Evolutionary conservation across 2,113 vertebrate species (phyloP).

Genomic region (Silurus glanis): DNA sequence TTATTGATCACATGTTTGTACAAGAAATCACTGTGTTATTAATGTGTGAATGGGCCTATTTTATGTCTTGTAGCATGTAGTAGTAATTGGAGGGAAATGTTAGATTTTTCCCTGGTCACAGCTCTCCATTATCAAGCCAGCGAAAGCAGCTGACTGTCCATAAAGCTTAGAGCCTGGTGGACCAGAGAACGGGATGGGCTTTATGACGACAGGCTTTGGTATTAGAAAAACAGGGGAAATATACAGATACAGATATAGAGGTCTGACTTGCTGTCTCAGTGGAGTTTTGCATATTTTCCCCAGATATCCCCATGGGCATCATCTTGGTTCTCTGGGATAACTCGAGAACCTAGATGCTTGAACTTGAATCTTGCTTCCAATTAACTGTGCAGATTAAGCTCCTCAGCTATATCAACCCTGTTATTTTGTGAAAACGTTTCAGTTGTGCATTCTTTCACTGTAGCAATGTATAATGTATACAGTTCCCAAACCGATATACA

Average conservation of each 20-base stretch:
- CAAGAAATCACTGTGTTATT: not conserved
- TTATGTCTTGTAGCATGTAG: not conserved
- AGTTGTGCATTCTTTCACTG: not conserved
- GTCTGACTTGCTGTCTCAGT: not conserved
- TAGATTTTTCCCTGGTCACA: not conserved
- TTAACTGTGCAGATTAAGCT: not conserved
- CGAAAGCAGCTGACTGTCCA: not conserved
- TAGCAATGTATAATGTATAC: not conserved
- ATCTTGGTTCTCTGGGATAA: not conserved
- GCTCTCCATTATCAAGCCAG: not conserved
- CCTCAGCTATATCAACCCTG: not conserved
- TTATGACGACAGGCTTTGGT: not conserved
- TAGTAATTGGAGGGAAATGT: not conserved
- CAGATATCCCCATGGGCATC: not conserved
- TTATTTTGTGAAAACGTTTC: not conserved
- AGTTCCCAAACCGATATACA: slow-evolving; percentile 12
- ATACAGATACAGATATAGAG: no score
- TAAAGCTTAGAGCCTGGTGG: not conserved
- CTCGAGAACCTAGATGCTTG: not conserved
- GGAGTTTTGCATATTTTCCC: not conserved
- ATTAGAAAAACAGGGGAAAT: not conserved
- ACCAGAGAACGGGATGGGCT: not conserved
- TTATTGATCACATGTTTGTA: not conserved
- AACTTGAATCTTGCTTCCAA: not conserved
- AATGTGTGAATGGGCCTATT: not conserved